phyloP scores from a whole-genome alignment of 2,113 vertebrate genomes.

The Mustelus asterias region DNA sequence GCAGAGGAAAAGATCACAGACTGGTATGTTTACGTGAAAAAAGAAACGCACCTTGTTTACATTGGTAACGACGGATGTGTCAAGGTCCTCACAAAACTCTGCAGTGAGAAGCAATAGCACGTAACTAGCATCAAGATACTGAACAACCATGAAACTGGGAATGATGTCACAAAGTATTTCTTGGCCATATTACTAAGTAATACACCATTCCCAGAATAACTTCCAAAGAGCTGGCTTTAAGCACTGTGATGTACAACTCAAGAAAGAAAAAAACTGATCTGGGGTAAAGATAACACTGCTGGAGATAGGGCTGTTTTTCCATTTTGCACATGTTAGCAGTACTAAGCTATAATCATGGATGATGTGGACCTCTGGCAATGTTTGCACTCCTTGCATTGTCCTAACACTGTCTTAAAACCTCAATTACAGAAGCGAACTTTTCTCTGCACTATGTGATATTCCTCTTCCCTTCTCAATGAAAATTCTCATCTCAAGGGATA shows the following conservation, averaged over 20 bases:
- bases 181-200: conserved; percentile 15
- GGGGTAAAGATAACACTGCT: neutral
- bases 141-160: conserved; percentile 22
- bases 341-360: conserved; percentile 20
- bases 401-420: conserved; percentile 32
- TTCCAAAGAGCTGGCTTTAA: conserved; percentile 30
- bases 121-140: neutral
- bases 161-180: conserved; percentile 13
- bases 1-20: conserved; percentile 80
- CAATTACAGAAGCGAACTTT: neutral
- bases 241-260: conserved; percentile 32
- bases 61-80: conserved; percentile 42
- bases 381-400: conserved; percentile 34
- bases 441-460: conserved; percentile 10
- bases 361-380: neutral
- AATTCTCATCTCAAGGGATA: conserved; percentile 26
- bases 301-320: neutral
- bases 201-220: neutral
- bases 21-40: conserved; percentile 67
- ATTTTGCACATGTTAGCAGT: conserved; percentile 31
- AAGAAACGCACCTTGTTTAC: conserved; percentile 38
- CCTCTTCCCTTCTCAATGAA: neutral
- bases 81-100: conserved; percentile 47
- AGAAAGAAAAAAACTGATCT: conserved; percentile 1
- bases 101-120: conserved; percentile 45